phyloP scores from a whole-genome alignment of 2,113 vertebrate species.

The Nettapus auritus region DNA sequence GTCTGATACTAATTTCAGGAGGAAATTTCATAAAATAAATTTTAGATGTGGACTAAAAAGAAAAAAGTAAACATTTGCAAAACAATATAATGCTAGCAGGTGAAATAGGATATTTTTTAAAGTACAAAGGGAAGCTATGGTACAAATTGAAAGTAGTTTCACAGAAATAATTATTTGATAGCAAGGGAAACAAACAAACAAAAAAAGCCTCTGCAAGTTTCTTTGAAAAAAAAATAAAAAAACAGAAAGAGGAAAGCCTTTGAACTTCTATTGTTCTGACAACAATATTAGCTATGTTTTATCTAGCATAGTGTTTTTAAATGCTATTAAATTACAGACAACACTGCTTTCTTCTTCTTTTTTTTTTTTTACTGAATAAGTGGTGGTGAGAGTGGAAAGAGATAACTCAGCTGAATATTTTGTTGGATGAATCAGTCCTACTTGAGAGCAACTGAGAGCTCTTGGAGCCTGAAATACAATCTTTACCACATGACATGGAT shows the following conservation, averaged over 20 bases:
- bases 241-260: slow-evolving; percentile 7
- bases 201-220: slow-evolving; percentile 9
- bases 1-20: neutral
- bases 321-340: slow-evolving; percentile 1
- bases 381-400: neutral
- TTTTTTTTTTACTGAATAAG: neutral
- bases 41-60: neutral
- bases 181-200: neutral
- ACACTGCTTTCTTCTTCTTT: neutral
- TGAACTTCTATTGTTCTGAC: slow-evolving; percentile 9
- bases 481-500: neutral
- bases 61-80: neutral
- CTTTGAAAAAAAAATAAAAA: neutral
- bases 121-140: neutral
- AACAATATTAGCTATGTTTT: slow-evolving; percentile 22
- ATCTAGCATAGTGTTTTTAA: neutral
- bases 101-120: neutral
- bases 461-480: slow-evolving; percentile 16
- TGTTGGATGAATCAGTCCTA: slow-evolving; percentile 33
- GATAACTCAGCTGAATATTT: neutral
- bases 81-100: neutral
- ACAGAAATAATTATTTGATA: slow-evolving; percentile 18
- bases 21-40: neutral
- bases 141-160: neutral
- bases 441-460: slow-evolving; percentile 30